Evolutionary conservation across 2,797 vertebrate genomes (phyloP).

Genomic region (Scolopax bukidnonensis): DNA sequence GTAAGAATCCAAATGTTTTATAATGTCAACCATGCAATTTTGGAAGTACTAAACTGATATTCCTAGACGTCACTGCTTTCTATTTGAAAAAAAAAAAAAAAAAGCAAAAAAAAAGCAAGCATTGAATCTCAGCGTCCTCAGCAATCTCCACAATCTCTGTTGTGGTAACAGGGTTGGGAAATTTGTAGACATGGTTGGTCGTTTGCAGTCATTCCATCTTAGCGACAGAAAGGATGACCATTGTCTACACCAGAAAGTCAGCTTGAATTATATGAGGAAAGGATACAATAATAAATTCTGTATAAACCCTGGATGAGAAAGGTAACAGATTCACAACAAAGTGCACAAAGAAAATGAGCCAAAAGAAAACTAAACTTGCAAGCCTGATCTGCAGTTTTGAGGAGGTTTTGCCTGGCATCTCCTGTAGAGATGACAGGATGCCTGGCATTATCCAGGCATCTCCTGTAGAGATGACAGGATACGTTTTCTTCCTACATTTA

Average conservation of each 20-base stretch:
- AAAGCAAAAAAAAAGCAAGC: neutral
- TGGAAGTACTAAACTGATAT: neutral
- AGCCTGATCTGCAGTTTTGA: neutral
- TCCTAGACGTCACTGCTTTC: neutral
- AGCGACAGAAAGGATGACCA: neutral
- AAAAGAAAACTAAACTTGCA: neutral
- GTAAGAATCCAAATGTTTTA: neutral
- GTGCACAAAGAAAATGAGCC: neutral
- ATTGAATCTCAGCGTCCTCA: neutral
- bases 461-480: neutral
- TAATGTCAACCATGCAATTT: neutral
- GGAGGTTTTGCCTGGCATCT: neutral
- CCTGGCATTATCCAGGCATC: too few species aligned
- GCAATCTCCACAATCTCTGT: too few species aligned
- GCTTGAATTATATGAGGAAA: neutral
- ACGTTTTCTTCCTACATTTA: neutral
- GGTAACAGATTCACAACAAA: neutral
- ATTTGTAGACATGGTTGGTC: neutral
- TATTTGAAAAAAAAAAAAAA: neutral
- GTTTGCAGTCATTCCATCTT: neutral
- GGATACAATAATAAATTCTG: neutral
- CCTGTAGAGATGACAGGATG: neutral
- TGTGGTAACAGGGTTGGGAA: neutral
- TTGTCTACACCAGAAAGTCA: neutral
- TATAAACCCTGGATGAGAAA: neutral